Base-by-base conservation (phyloP, 2,797 vertebrate species). In the Podargus strigoides region DNA sequence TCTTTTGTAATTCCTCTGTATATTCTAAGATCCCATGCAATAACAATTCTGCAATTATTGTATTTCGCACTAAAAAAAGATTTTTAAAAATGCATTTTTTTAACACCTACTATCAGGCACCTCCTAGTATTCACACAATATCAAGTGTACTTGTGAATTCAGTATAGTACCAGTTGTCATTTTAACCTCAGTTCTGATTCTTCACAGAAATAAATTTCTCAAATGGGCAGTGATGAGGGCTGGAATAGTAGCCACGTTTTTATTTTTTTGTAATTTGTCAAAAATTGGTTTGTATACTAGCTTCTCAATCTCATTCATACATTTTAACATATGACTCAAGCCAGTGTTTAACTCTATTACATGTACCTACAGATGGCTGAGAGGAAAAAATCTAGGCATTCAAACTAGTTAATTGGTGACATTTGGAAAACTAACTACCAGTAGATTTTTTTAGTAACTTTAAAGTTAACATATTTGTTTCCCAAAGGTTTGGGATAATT, bases 361-460 rank as follows among this genome's bases (percentile, higher is more conserved):
- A 69, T 62, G 15, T 50, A 46, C 66, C 67, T 89, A 70, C 92
- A 96, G 90, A 94, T 77, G 80, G 92, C 27, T 94, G 64, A 82
- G 72, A 41, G 59, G n/a, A 62, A 27, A 94, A 91, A 94, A 94
- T 64, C 64, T 56, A 80, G 30, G 56, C 26, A 53, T 79, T 85
- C 62, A 79, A 70, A 53, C 28, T 32, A 88, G 49, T 60, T 87
- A 95, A 69, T 82, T 82, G 37, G 68, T 85, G 63, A 79, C 85
- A 88, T 88, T 85, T 90, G 39, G 59, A 70, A 73, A 89, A 76
- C 16, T 73, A 86, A 78, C 46, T 76, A n/a, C 27, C 4, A 4
- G 3, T 15, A 60, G 56, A 80, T 80, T 85, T 93, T 94, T 68
- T 94, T 12, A 90, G 47, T 80, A 83, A 66, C 55, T 84, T 47